Percentiles rank a stretch among this genome's conserved stretches.
These are phyloP conservation scores for Orthosia cruda DNA, from an alignment of 2,888 invertebrate genomes.

Conservation along the genomic window DNA sequence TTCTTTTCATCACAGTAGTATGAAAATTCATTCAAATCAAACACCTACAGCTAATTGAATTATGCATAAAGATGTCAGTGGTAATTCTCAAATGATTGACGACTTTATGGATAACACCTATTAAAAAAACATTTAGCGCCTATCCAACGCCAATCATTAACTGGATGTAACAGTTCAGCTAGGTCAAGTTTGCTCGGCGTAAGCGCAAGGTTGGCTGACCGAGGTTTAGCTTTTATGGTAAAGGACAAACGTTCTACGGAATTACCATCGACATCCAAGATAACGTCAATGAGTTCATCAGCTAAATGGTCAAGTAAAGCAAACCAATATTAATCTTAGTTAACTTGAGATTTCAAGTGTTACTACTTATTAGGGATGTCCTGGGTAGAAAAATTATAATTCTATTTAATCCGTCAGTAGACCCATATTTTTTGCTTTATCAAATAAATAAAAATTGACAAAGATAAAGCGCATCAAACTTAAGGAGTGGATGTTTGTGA, in stretches of 20 bases:
- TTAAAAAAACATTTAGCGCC: constrained; percentile 62
- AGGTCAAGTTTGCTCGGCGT: constrained; percentile 78
- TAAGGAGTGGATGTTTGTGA: too few species aligned
- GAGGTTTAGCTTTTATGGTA: constrained; percentile 64
- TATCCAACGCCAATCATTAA: constrained; percentile 64
- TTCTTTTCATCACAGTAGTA: constrained; percentile 8
- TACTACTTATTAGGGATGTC: too few species aligned
- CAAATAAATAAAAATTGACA: too few species aligned
- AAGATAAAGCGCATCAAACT: too few species aligned
- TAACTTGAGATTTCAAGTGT: neutral
- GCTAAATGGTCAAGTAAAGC: neutral
- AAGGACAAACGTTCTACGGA: constrained; percentile 27
- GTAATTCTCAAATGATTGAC: constrained; percentile 50
- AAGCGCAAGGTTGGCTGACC: constrained; percentile 62
- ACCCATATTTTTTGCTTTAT: too few species aligned
- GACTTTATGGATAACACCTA: constrained; percentile 38
- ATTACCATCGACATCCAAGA: neutral
- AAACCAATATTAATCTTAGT: neutral
- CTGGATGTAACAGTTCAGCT: constrained; percentile 56
- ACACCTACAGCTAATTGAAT: constrained; percentile 19
- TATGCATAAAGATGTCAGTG: constrained; percentile 25
- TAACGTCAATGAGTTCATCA: neutral
- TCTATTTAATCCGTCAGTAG: too few species aligned
- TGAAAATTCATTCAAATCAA: constrained; percentile 33
- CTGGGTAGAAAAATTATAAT: too few species aligned